A percentile compares a stretch with the other conserved stretches of the same genome.
Conservation (phyloP, 1,140 invertebrate species). For the Drosophila elegans region DNA sequence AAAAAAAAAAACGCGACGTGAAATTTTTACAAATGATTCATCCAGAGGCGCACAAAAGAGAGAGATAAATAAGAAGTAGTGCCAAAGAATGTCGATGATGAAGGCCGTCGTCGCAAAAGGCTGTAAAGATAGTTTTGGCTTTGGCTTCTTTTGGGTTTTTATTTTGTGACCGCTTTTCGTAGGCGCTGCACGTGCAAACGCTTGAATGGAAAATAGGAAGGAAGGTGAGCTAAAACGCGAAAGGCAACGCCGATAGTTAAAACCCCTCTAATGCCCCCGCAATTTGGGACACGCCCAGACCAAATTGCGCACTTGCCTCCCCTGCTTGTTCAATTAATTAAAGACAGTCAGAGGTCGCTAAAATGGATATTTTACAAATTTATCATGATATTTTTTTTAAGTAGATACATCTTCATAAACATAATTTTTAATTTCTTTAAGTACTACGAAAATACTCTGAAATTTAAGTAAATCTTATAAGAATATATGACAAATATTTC, state of each 20-base stretch:
- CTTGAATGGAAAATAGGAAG: slow-evolving; percentile 31
- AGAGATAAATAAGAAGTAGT: slow-evolving; percentile 22
- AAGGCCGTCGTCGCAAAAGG: slow-evolving; percentile 65
- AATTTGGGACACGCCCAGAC: slow-evolving; percentile 20
- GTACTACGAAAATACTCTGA: too few species aligned
- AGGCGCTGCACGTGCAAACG: slow-evolving; percentile 68
- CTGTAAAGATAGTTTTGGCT: slow-evolving; percentile 23
- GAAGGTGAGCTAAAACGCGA: slow-evolving; percentile 9
- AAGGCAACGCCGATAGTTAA: slow-evolving; percentile 15
- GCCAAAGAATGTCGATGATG: slow-evolving; percentile 69
- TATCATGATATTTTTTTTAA: not conserved
- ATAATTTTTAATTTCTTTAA: too few species aligned
- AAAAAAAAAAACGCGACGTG: slow-evolving; percentile 33
- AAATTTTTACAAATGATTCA: slow-evolving; percentile 64
- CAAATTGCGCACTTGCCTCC: slow-evolving; percentile 53
- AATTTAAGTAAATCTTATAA: too few species aligned
- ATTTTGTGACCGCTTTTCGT: slow-evolving; percentile 38
- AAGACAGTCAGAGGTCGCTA: slow-evolving; percentile 15
- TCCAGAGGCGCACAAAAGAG: slow-evolving; percentile 17
- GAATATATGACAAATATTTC: too few species aligned
- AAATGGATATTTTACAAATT: not conserved
- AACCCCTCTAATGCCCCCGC: slow-evolving; percentile 5
- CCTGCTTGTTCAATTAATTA: slow-evolving; percentile 50
- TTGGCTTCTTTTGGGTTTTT: slow-evolving; percentile 7
- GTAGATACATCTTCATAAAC: too few species aligned